Conservation (phyloP, 2,888 invertebrate genomes). For the Mechanitis mazaeus region DNA sequence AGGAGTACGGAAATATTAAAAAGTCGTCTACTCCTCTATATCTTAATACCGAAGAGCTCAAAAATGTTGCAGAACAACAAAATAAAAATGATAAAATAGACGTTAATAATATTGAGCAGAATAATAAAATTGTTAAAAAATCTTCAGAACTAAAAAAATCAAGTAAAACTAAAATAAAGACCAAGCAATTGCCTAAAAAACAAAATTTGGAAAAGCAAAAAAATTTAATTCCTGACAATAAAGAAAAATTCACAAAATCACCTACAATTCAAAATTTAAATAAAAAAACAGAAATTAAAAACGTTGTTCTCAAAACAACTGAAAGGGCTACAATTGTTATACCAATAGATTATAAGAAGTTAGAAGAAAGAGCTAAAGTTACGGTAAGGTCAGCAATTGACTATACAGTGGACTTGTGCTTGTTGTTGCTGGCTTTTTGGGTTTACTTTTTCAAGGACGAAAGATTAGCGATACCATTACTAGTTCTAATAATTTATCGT, state of each 20-base stretch:
- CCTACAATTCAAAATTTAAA: conserved; percentile 26
- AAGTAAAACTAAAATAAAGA: conserved; percentile 37
- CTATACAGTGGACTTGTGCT: conserved; percentile 84
- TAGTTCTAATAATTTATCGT: conserved; percentile 85
- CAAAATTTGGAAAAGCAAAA: conserved; percentile 8
- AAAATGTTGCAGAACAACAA: conserved; percentile 75
- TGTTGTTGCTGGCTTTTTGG: conserved; percentile 87
- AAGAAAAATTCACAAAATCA: conserved; percentile 28
- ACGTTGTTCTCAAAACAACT: conserved; percentile 55
- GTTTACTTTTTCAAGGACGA: conserved; percentile 88
- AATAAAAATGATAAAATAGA: conserved; percentile 46
- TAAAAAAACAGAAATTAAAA: conserved; percentile 29
- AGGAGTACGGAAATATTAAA: conserved; percentile 78
- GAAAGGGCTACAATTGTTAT: conserved; percentile 68
- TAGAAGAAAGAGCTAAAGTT: conserved; percentile 79
- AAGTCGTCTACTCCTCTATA: conserved; percentile 73
- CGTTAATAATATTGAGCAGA: conserved; percentile 31
- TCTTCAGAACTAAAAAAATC: conserved; percentile 29
- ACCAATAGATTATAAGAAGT: conserved; percentile 71
- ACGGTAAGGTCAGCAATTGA: conserved; percentile 83
- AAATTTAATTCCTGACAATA: conserved; percentile 23
- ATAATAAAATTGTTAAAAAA: conserved; percentile 40
- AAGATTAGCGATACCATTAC: conserved; percentile 85
- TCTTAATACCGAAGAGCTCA: conserved; percentile 79
- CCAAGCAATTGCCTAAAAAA: conserved; percentile 12